Evolutionary conservation across 2,888 invertebrate species (phyloP).

Genomic region (Pandemis corylana): DNA sequence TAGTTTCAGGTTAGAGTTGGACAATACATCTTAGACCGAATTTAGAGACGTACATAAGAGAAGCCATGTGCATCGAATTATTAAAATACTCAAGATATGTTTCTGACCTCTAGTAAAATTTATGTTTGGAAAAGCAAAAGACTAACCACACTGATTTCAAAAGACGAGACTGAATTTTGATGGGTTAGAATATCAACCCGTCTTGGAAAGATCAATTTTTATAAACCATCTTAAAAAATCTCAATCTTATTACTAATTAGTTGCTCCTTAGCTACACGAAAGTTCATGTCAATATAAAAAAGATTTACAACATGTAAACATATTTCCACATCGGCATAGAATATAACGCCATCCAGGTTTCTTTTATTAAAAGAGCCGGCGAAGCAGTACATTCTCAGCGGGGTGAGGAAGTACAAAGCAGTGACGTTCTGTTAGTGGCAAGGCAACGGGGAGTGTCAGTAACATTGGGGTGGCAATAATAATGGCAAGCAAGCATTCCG

Average conservation of each 20-base stretch:
- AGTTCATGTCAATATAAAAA: not conserved
- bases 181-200: not conserved
- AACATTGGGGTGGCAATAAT: constrained; percentile 53
- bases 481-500: constrained; percentile 77
- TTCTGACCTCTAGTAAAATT: constrained; percentile 11
- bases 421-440: constrained; percentile 83
- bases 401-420: constrained; percentile 80
- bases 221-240: not conserved
- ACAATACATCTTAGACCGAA: constrained; percentile 12
- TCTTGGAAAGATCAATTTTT: not conserved
- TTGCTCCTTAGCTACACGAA: not conserved
- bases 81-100: constrained; percentile 17
- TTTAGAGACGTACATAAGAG: constrained; percentile 6
- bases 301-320: not conserved
- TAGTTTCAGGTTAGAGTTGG: constrained; percentile 30
- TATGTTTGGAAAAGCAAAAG: constrained; percentile 6
- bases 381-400: constrained; percentile 84
- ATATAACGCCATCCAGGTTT: not conserved
- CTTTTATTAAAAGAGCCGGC: constrained; percentile 66
- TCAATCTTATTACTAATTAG: not conserved
- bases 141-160: not conserved
- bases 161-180: not conserved
- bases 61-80: constrained; percentile 18
- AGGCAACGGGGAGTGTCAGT: constrained; percentile 79
- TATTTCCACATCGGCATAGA: not conserved